These are phyloP conservation scores for Parascotia fuliginaria DNA, from an alignment of 2,888 invertebrate genomes.

Conservation along the genomic window DNA sequence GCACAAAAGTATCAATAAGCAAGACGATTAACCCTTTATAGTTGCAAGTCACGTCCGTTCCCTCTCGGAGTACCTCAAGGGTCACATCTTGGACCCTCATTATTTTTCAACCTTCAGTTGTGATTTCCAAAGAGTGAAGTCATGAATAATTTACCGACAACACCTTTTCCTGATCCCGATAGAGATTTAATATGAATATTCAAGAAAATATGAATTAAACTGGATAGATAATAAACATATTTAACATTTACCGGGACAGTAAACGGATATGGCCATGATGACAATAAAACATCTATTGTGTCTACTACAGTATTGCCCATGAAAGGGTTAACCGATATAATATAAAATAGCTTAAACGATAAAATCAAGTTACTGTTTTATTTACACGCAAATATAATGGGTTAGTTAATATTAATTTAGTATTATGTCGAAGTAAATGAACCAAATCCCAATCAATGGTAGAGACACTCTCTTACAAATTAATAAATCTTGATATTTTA, in stretches of 20 bases:
- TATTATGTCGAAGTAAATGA: too few relatives aligned
- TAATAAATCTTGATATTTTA: too few relatives aligned
- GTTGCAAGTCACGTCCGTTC: background rate
- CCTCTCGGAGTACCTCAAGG: conserved; percentile 1
- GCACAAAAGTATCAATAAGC: background rate
- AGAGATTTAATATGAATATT: background rate
- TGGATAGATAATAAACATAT: background rate
- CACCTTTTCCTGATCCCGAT: conserved; percentile 2
- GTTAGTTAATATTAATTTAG: too few relatives aligned
- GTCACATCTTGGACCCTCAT: conserved; percentile 5
- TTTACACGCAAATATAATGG: too few relatives aligned
- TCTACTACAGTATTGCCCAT: too few relatives aligned
- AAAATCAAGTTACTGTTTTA: too few relatives aligned
- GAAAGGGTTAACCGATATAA: too few relatives aligned
- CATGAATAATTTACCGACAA: conserved; percentile 10
- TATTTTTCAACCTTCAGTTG: conserved; percentile 5
- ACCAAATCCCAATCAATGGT: too few relatives aligned
- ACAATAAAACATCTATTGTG: too few relatives aligned
- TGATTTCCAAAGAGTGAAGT: conserved; percentile 7
- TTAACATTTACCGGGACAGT: background rate
- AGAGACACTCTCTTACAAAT: too few relatives aligned
- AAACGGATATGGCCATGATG: too few relatives aligned
- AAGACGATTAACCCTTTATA: background rate
- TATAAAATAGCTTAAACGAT: too few relatives aligned
- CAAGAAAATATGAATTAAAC: background rate